These are phyloP conservation scores for Engraulis encrasicolus DNA, from an alignment of 2,113 vertebrate genomes.

Conservation along the genomic window DNA sequence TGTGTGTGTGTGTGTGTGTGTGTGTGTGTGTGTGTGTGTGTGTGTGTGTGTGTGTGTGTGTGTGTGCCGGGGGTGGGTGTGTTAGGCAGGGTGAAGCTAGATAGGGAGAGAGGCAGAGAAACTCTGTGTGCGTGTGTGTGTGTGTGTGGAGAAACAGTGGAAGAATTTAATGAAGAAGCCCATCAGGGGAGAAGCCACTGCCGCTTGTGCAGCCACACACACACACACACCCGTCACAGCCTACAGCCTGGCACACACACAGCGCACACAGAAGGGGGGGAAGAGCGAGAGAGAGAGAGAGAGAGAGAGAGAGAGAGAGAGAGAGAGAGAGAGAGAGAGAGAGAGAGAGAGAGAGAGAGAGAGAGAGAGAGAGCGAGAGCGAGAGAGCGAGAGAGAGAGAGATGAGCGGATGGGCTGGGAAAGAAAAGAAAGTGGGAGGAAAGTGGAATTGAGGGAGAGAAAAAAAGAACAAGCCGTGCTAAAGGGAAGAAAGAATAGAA, in stretches of 20 bases:
- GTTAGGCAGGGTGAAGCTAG: slow-evolving; percentile 65
- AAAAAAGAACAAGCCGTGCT: too few species aligned
- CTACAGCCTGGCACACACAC: slow-evolving; percentile 62
- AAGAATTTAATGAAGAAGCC: slow-evolving; percentile 75
- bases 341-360: slow-evolving; percentile 65
- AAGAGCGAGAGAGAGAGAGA: too few species aligned
- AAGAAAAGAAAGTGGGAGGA: too few species aligned
- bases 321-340: slow-evolving; percentile 58
- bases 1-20: neutral
- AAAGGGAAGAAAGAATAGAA: too few species aligned
- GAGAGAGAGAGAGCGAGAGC: slow-evolving; percentile 71
- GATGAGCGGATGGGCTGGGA: too few species aligned
- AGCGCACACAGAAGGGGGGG: slow-evolving; percentile 53
- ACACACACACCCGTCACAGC: slow-evolving; percentile 48
- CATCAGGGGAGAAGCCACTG: slow-evolving; percentile 29
- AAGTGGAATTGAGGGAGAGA: too few species aligned
- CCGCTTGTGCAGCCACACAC: too few species aligned
- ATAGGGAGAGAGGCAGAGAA: slow-evolving; percentile 47
- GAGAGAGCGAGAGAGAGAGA: too few species aligned
- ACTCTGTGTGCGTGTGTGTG: neutral
- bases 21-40: neutral
- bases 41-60: neutral
- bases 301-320: neutral
- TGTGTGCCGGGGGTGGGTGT: too few species aligned
- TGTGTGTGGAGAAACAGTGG: slow-evolving; percentile 39